These are phyloP conservation scores for Zeugodacus cucurbitae DNA, from an alignment of 1,140 invertebrate species.

Conservation along the genomic window DNA sequence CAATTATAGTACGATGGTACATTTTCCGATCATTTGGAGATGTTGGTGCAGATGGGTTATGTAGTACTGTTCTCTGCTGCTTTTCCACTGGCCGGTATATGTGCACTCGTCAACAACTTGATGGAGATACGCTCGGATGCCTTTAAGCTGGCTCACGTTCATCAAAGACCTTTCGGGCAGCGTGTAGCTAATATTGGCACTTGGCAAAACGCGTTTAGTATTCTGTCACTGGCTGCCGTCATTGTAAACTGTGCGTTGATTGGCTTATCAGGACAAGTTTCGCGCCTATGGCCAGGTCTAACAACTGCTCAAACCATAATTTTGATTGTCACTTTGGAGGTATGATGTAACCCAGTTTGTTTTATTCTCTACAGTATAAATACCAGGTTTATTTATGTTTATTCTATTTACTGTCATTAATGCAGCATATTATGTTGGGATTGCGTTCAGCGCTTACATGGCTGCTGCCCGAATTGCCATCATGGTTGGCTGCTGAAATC, in stretches of 20 bases:
- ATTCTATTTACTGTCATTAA: neutral
- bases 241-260: slow-evolving; percentile 95
- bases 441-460: slow-evolving; percentile 78
- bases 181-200: slow-evolving; percentile 94
- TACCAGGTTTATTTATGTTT: neutral
- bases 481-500: slow-evolving; percentile 90
- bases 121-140: slow-evolving; percentile 95
- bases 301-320: slow-evolving; percentile 87
- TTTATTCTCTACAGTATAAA: slow-evolving; percentile 36
- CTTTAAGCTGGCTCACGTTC: slow-evolving; percentile 95
- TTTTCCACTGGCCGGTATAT: slow-evolving; percentile 93
- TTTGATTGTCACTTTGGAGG: slow-evolving; percentile 86
- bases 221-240: slow-evolving; percentile 93
- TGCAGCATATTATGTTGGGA: slow-evolving; percentile 86
- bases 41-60: slow-evolving; percentile 97
- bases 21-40: slow-evolving; percentile 97
- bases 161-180: slow-evolving; percentile 91
- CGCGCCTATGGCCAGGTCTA: slow-evolving; percentile 87
- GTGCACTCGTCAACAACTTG: slow-evolving; percentile 93
- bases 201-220: slow-evolving; percentile 96
- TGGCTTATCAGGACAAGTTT: slow-evolving; percentile 89
- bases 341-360: slow-evolving; percentile 55
- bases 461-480: slow-evolving; percentile 91
- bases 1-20: slow-evolving; percentile 84
- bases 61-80: slow-evolving; percentile 96